Conservation (phyloP, 2,113 vertebrate species). For the Petroica traversi region DNA sequence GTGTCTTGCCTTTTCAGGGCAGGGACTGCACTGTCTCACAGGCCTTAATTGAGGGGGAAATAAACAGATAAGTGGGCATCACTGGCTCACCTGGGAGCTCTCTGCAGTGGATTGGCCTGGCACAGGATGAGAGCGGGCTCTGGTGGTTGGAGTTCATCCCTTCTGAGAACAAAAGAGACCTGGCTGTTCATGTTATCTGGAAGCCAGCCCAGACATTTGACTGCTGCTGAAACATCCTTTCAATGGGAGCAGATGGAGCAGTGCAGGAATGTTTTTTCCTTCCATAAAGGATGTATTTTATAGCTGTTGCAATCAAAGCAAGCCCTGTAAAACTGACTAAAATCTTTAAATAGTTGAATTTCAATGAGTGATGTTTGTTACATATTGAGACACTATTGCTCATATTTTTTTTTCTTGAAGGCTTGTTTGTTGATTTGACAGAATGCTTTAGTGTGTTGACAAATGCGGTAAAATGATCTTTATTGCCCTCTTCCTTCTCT, state of each 20-base stretch:
- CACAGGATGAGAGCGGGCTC: not conserved
- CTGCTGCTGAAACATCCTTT: constrained; percentile 24
- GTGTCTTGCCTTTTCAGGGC: not conserved
- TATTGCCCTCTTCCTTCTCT: not conserved
- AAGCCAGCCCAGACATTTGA: not conserved
- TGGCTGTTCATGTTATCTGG: not conserved
- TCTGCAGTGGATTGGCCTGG: not conserved
- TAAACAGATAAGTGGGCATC: not conserved
- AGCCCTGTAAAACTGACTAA: constrained; percentile 13
- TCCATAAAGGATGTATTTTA: constrained; percentile 26
- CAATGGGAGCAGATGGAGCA: not conserved
- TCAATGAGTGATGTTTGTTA: not conserved
- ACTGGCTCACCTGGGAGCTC: not conserved
- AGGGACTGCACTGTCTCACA: not conserved
- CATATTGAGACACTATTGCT: not conserved
- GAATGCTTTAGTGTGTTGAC: not conserved
- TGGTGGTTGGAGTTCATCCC: not conserved
- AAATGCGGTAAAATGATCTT: not conserved
- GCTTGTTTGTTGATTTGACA: not conserved
- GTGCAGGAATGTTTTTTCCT: not conserved
- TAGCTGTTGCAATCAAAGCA: not conserved
- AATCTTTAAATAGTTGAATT: not conserved
- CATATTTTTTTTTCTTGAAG: not conserved
- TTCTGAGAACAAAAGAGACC: not conserved
- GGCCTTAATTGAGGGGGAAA: not conserved